phyloP scores from a whole-genome alignment of 2,113 vertebrate genomes.

The Turdus rufiventris region DNA sequence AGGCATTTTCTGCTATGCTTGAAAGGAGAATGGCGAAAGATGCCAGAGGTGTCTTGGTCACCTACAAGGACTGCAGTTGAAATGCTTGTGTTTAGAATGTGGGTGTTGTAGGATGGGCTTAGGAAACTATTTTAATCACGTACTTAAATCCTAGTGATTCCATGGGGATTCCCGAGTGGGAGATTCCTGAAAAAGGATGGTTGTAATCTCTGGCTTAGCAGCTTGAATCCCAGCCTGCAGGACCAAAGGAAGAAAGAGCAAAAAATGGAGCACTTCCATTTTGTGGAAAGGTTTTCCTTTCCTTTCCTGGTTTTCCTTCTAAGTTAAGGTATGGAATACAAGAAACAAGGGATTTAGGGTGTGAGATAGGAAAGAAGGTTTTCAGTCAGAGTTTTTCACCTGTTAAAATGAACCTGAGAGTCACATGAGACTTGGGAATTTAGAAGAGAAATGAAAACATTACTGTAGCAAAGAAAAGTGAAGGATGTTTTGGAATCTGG shows the following conservation, averaged over 20 bases:
- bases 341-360: background rate
- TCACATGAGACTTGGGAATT: background rate
- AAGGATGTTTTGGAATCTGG: background rate
- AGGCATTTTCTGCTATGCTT: background rate
- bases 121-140: background rate
- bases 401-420: background rate
- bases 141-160: background rate
- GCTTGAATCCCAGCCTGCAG: background rate
- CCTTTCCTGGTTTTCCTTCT: background rate
- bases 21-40: background rate
- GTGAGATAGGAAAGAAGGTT: background rate
- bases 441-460: background rate
- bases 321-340: background rate
- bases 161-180: background rate
- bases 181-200: background rate
- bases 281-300: background rate
- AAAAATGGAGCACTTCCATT: background rate
- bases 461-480: background rate
- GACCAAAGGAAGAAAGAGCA: background rate
- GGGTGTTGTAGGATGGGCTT: background rate
- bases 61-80: background rate
- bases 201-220: background rate
- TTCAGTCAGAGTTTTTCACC: background rate
- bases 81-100: background rate
- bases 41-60: background rate